Percentiles rank a stretch among this genome's conserved stretches.
Evolutionary conservation across 2,888 invertebrate species (phyloP).

Genomic region (Eupithecia exiguata): DNA sequence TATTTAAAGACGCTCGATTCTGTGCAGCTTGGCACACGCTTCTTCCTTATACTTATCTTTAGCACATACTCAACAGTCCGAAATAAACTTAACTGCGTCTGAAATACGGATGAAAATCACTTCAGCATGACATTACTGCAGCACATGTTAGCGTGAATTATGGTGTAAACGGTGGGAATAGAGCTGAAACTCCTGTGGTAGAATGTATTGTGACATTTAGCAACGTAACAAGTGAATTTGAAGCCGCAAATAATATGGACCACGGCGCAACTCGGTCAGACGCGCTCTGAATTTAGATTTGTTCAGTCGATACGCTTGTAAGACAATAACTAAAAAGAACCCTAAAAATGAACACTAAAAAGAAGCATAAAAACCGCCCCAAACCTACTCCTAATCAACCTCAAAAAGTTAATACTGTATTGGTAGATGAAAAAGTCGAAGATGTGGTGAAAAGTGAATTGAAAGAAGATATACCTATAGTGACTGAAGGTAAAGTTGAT

Average conservation of each 20-base stretch:
- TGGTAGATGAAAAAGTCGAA: slow-evolving; percentile 38
- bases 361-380: slow-evolving; percentile 71
- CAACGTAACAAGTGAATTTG: slow-evolving; percentile 64
- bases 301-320: slow-evolving; percentile 55
- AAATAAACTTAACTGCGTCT: not conserved
- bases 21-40: slow-evolving; percentile 60
- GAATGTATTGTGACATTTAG: slow-evolving; percentile 69
- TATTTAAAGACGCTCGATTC: slow-evolving; percentile 51
- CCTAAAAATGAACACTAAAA: slow-evolving; percentile 67
- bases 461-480: slow-evolving; percentile 38
- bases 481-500: slow-evolving; percentile 40
- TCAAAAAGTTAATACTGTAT: slow-evolving; percentile 44
- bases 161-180: slow-evolving; percentile 18
- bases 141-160: slow-evolving; percentile 32
- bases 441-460: slow-evolving; percentile 44
- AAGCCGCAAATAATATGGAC: slow-evolving; percentile 69
- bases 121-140: not conserved
- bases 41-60: slow-evolving; percentile 56
- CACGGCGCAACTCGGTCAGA: slow-evolving; percentile 71
- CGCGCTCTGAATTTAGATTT: slow-evolving; percentile 68
- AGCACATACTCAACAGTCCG: slow-evolving; percentile 18
- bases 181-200: slow-evolving; percentile 31
- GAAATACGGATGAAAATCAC: slow-evolving; percentile 19
- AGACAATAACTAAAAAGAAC: slow-evolving; percentile 43
- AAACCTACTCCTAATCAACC: slow-evolving; percentile 56